Conservation (phyloP, 2,113 vertebrate genomes). For the Saiga tatarica region DNA sequence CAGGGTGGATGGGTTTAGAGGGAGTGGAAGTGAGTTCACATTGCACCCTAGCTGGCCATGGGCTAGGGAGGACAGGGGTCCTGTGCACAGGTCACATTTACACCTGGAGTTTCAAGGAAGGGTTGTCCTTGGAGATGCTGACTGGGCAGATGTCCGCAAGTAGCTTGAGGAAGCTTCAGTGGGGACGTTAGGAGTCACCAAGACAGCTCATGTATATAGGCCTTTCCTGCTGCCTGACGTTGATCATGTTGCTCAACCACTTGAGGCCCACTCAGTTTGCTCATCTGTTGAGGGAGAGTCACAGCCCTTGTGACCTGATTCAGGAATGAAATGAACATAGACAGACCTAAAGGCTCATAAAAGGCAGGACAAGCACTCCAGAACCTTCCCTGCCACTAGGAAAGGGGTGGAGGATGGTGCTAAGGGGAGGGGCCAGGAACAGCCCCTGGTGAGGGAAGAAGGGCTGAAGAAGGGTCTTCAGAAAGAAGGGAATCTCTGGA, state of each 20-base stretch:
- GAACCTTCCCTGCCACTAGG: neutral
- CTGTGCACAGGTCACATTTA: neutral
- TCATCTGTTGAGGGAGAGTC: neutral
- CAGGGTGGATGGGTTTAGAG: neutral
- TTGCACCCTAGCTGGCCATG: neutral
- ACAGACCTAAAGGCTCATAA: neutral
- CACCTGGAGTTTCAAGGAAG: neutral
- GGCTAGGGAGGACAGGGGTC: neutral
- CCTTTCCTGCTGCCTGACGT: neutral
- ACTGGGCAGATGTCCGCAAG: rapidly evolving
- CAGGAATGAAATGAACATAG: neutral
- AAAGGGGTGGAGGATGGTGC: rapidly evolving
- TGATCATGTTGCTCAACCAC: neutral
- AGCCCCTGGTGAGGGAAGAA: neutral
- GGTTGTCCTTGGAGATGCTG: neutral
- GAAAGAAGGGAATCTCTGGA: neutral
- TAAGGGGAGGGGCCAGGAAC: neutral
- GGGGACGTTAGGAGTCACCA: neutral
- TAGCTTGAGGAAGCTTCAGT: neutral
- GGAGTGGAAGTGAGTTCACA: neutral
- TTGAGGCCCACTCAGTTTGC: neutral
- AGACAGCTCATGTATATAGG: neutral
- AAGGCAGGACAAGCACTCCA: neutral
- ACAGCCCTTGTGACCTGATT: neutral
- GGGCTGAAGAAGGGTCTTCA: neutral